phyloP scores from a whole-genome alignment of 2,797 vertebrate species.

The Chlorospingus flavigularis region DNA sequence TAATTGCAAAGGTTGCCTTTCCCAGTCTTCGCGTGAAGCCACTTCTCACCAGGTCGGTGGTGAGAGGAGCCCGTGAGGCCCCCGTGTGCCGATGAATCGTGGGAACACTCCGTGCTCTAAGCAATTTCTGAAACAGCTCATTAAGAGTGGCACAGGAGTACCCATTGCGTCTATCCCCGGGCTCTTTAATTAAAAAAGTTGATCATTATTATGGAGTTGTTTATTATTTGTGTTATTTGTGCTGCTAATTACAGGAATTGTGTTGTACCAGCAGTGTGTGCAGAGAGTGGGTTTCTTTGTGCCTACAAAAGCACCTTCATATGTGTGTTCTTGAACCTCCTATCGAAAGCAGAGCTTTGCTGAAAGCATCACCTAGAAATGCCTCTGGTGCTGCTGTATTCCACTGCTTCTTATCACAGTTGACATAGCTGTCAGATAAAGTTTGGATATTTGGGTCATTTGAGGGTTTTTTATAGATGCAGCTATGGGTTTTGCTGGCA shows the following conservation, averaged over 20 bases:
- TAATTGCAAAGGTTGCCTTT: neutral
- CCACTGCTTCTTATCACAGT: neutral
- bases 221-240: neutral
- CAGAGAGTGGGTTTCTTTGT: neutral
- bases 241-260: neutral
- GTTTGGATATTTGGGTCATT: neutral
- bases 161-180: fast-evolving
- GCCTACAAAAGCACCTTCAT: neutral
- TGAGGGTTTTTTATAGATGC: neutral
- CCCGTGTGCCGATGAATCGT: fast-evolving
- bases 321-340: neutral
- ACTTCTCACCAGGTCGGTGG: neutral
- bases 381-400: neutral
- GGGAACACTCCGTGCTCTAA: neutral
- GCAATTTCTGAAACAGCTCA: neutral
- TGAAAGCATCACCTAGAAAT: neutral
- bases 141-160: neutral
- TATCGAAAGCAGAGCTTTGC: neutral
- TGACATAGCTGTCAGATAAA: neutral
- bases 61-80: fast-evolving
- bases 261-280: neutral
- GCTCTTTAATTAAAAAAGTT: neutral
- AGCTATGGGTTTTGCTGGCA: neutral
- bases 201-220: neutral
- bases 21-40: fast-evolving